Base-by-base conservation (phyloP, 2,888 invertebrate genomes). In the Microctonus brassicae region DNA sequence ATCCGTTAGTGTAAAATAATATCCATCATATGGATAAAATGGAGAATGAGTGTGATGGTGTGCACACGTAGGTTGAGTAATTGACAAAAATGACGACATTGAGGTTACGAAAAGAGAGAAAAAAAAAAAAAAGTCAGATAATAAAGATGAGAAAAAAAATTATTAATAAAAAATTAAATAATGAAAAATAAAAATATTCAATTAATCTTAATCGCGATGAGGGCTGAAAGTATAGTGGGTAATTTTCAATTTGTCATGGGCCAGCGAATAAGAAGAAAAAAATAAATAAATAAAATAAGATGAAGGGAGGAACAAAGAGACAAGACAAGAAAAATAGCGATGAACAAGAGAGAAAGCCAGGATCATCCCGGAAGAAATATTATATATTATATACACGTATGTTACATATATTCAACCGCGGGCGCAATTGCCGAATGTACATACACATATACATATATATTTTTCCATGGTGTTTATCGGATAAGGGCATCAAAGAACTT, bases 181-280 rank as follows among this genome's bases (percentile, higher is more conserved):
- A 17, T 47, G n/a, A 17, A 47, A 17, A 47, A 17, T 64, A 62
- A 73, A 70, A 73, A 74, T 73, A 74, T 75, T 74, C 75, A 77
- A 77, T 77, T 76, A 77, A 75, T 73, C 73, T 74, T 76, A 76
- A 77, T 75, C 73, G 77, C 64, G 68, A 42, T 63, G 24, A 47
- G 57, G 69, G 63, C 17, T 26, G 42, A 42, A 13, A 53, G 65
- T 39, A 52, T 66, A 60, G 60, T 77, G 78, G 79, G 82, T 83
- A 86, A 86, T 86, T 86, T 85, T 78, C 85, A 84, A 86, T 86
- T 86, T 83, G 85, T 84, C 82, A 82, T 83, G 85, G 85, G 80
- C 74, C 77, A 80, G 29, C 4, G 29, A 29, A 29, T 29, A 29
- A 29, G 7, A 29, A 29, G 7, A 29, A 5, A 29, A 3, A 5